Evolutionary conservation across 1,140 invertebrate species (phyloP).

Genomic region (Musca domestica): DNA sequence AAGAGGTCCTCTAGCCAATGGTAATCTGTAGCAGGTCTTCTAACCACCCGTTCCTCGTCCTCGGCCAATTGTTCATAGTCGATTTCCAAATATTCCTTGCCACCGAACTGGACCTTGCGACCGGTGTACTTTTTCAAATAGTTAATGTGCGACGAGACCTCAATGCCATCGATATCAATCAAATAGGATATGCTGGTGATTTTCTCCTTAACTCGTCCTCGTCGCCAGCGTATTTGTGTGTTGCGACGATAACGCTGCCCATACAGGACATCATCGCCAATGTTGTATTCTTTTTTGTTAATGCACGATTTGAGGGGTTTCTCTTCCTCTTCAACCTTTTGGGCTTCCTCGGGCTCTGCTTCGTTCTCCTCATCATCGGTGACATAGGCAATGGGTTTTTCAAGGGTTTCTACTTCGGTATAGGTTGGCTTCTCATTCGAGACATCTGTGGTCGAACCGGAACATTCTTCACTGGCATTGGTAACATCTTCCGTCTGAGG

Average conservation of each 20-base stretch:
- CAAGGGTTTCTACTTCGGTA: conserved; percentile 46
- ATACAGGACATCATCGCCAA: conserved; percentile 46
- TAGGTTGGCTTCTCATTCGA: conserved; percentile 39
- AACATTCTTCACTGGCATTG: no score
- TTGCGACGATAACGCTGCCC: conserved; percentile 47
- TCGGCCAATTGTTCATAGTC: conserved; percentile 50
- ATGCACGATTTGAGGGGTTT: conserved; percentile 43
- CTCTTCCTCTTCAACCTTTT: conserved; percentile 14
- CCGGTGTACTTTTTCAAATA: conserved; percentile 52
- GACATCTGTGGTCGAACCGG: not conserved
- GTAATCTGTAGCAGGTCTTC: no score
- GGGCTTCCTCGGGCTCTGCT: not conserved
- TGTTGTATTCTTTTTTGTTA: conserved; percentile 42
- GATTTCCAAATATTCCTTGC: conserved; percentile 51
- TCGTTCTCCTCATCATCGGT: conserved; percentile 32
- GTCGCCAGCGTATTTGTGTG: conserved; percentile 49
- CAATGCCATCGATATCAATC: conserved; percentile 47
- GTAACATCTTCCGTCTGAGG: no score
- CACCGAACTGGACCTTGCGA: conserved; percentile 46
- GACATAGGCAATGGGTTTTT: conserved; percentile 46
- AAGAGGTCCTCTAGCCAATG: no score
- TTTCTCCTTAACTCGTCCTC: conserved; percentile 41
- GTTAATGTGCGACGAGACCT: conserved; percentile 46
- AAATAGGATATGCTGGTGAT: conserved; percentile 52
- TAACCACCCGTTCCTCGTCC: conserved; percentile 43